Evolutionary conservation across 2,888 invertebrate species (phyloP).

Genomic region (Scaptomyza polygonia): DNA sequence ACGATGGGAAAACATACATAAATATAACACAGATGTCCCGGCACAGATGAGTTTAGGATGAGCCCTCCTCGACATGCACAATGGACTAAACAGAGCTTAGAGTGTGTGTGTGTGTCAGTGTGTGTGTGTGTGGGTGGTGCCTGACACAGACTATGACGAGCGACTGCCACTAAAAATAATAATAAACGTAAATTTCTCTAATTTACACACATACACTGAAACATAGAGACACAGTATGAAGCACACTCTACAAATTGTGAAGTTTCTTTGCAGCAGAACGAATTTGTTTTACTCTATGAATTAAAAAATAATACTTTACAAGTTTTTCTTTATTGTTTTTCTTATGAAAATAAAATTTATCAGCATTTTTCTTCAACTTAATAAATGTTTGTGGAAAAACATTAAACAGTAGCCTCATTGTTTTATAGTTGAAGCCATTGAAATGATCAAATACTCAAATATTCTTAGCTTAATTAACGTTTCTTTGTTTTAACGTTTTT

Average conservation of each 20-base stretch:
- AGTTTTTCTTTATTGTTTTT: background rate
- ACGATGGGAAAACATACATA: constrained; percentile 67
- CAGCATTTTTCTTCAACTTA: too few species aligned
- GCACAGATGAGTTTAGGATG: constrained; percentile 40
- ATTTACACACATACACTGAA: constrained; percentile 55
- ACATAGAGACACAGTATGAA: constrained; percentile 9
- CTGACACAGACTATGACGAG: constrained; percentile 56
- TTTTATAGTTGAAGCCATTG: too few species aligned
- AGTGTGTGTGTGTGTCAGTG: constrained; percentile 9
- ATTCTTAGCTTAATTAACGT: too few species aligned
- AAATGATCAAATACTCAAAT: too few species aligned
- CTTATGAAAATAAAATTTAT: too few species aligned
- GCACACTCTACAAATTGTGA: constrained; percentile 12
- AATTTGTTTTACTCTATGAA: constrained; percentile 16
- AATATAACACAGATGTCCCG: constrained; percentile 72
- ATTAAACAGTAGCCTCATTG: too few species aligned
- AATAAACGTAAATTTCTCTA: constrained; percentile 79
- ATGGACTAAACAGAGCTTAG: constrained; percentile 49
- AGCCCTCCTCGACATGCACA: constrained; percentile 52
- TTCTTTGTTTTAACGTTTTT: background rate
- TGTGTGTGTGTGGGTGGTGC: background rate
- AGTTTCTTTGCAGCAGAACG: background rate
- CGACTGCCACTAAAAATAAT: constrained; percentile 76
- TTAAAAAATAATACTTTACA: background rate
- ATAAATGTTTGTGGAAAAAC: too few species aligned